phyloP scores from a whole-genome alignment of 2,888 invertebrate species.

The Lasioglossum pauxillum region DNA sequence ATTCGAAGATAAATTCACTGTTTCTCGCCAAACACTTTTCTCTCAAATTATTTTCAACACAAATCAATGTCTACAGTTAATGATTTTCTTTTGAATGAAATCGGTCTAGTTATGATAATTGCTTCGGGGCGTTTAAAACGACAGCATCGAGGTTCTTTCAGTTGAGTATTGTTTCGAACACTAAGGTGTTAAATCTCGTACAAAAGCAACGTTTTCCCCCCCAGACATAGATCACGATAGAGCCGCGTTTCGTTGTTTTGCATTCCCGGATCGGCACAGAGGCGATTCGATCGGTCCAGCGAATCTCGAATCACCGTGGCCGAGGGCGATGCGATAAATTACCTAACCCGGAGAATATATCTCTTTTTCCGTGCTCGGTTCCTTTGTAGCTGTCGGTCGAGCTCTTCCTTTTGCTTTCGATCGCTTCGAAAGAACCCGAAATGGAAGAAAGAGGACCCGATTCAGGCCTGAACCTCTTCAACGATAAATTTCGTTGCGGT shows the following conservation, averaged over 20 bases:
- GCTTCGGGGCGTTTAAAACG: too few species aligned
- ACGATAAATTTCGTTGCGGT: slow-evolving; percentile 1
- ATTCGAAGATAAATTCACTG: background rate
- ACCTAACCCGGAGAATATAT: slow-evolving; percentile 36
- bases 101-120: background rate
- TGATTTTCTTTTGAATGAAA: background rate
- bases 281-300: slow-evolving; percentile 19
- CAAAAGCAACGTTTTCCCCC: background rate
- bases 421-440: background rate
- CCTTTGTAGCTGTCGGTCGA: slow-evolving; percentile 16
- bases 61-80: background rate
- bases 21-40: background rate
- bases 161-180: background rate
- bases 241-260: background rate
- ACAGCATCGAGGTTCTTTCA: background rate
- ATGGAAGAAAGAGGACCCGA: background rate
- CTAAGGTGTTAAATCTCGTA: background rate
- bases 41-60: background rate
- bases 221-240: background rate
- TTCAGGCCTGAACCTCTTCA: background rate
- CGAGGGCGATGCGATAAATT: slow-evolving; percentile 47
- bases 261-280: background rate
- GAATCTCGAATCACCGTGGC: slow-evolving; percentile 43
- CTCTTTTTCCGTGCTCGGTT: slow-evolving; percentile 7
- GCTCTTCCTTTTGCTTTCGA: background rate